Conservation (phyloP, 2,797 vertebrate species). For the Sparidentex hasta region DNA sequence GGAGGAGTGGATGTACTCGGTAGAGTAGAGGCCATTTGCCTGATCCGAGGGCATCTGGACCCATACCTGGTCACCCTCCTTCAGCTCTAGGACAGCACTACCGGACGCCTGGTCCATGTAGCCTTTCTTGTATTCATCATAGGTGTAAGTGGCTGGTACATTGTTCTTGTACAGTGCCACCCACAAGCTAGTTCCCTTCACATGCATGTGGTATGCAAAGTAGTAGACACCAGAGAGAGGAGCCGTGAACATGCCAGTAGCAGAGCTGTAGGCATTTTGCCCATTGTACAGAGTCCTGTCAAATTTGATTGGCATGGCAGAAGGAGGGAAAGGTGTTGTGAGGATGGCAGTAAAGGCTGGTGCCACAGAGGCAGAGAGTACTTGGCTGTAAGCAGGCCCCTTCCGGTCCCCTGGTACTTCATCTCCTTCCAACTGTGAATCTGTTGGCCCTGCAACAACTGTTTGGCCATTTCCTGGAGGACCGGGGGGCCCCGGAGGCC, state of each 20-base stretch:
- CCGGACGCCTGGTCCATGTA: conserved; percentile 99
- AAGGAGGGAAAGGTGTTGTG: conserved; percentile 95
- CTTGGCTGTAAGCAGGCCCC: conserved; percentile 90
- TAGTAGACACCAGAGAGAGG: conserved; percentile 96
- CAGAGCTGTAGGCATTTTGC: conserved; percentile 94
- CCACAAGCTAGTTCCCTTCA: conserved; percentile 99
- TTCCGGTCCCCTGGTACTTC: conserved; percentile 89
- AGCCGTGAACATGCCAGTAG: conserved; percentile 96
- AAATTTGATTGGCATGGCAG: conserved; percentile 96
- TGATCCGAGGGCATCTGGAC: conserved; percentile 99
- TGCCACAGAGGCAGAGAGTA: conserved; percentile 89
- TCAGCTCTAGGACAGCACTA: conserved; percentile 97
- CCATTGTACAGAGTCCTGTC: conserved; percentile 98
- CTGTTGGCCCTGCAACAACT: conserved; percentile 89
- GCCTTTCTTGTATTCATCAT: conserved; percentile 99
- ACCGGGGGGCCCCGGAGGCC: conserved; percentile 94
- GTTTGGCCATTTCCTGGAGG: conserved; percentile 91
- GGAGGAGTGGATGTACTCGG: conserved; percentile 99
- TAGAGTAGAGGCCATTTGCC: conserved; percentile 98
- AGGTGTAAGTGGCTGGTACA: conserved; percentile 98
- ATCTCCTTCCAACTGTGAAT: conserved; percentile 90
- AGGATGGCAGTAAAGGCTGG: conserved; percentile 98
- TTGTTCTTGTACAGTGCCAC: conserved; percentile 99
- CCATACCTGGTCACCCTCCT: conserved; percentile 98
- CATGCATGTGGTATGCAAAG: conserved; percentile 98